phyloP scores from a whole-genome alignment of 2,797 vertebrate species.

The Lemur catta region DNA sequence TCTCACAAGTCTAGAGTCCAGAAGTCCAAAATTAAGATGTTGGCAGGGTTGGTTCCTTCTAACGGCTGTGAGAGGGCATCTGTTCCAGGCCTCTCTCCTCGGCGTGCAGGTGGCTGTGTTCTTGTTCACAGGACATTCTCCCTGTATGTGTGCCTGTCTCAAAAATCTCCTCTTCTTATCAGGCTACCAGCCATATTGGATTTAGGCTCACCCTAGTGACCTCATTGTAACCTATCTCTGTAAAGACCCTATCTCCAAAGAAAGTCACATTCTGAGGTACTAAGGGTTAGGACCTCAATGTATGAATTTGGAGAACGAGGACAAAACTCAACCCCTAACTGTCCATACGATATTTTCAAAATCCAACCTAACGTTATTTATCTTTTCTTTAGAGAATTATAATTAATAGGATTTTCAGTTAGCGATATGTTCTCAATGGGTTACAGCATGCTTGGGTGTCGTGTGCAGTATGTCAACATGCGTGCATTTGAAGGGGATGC shows the following conservation, averaged over 20 bases:
- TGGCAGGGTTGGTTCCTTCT: neutral
- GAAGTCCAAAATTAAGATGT: neutral
- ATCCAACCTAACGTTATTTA: neutral
- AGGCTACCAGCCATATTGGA: neutral
- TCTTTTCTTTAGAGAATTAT: neutral
- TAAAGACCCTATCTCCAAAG: neutral
- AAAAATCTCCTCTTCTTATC: neutral
- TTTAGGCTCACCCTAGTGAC: neutral
- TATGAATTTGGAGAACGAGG: neutral
- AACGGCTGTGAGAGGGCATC: neutral
- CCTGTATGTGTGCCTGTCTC: neutral
- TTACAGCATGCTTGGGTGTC: neutral
- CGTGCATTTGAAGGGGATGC: neutral
- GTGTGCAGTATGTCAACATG: neutral
- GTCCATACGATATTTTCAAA: neutral
- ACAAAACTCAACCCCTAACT: neutral
- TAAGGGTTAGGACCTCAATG: neutral
- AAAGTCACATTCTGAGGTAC: neutral
- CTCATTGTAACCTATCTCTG: neutral
- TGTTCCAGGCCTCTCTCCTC: neutral
- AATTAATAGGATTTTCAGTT: neutral
- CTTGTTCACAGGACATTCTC: neutral
- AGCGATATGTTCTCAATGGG: neutral
- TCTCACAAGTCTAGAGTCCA: neutral
- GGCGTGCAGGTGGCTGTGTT: neutral